phyloP scores from a whole-genome alignment of 2,797 vertebrate species.

The Podarcis lilfordi region DNA sequence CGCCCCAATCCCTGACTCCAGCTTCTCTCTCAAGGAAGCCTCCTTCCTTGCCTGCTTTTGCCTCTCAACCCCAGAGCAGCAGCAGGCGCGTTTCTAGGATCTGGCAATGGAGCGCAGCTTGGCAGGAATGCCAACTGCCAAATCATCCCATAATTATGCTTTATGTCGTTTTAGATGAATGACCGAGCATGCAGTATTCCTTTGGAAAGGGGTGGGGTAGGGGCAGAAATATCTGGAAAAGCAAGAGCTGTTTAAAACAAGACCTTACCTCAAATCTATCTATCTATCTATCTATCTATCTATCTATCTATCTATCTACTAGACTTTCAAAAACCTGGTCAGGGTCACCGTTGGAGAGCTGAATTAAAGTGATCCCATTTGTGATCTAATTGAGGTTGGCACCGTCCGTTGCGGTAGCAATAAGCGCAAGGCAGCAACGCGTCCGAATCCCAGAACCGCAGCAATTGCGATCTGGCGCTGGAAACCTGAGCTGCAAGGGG shows the following conservation, averaged over 20 bases:
- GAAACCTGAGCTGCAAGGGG: constrained; percentile 29
- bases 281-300: too few relatives aligned
- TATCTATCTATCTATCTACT: not conserved
- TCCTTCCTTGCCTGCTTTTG: constrained; percentile 4
- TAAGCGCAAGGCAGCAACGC: constrained; percentile 79
- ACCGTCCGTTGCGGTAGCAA: constrained; percentile 79
- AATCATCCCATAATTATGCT: constrained; percentile 85
- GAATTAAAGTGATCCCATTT: constrained; percentile 84
- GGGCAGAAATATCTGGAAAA: constrained; percentile 66
- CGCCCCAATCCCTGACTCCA: not conserved
- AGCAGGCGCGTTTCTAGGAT: constrained; percentile 53
- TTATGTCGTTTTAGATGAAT: constrained; percentile 84
- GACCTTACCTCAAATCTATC: not conserved
- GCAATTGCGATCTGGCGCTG: constrained; percentile 62
- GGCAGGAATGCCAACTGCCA: constrained; percentile 81
- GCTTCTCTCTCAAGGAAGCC: not conserved
- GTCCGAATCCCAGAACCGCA: constrained; percentile 73
- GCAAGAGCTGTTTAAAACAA: constrained; percentile 69
- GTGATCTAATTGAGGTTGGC: constrained; percentile 83
- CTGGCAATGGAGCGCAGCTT: constrained; percentile 77
- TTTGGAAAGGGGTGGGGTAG: constrained; percentile 55
- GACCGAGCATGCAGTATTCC: constrained; percentile 81
- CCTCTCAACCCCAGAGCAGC: constrained; percentile 59
- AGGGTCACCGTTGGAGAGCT: constrained; percentile 80
- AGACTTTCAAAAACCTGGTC: constrained; percentile 78